A percentile compares a stretch with the other conserved stretches of the same genome.
phyloP scores from a whole-genome alignment of 2,888 invertebrate genomes.

The Scaeva pyrastri region DNA sequence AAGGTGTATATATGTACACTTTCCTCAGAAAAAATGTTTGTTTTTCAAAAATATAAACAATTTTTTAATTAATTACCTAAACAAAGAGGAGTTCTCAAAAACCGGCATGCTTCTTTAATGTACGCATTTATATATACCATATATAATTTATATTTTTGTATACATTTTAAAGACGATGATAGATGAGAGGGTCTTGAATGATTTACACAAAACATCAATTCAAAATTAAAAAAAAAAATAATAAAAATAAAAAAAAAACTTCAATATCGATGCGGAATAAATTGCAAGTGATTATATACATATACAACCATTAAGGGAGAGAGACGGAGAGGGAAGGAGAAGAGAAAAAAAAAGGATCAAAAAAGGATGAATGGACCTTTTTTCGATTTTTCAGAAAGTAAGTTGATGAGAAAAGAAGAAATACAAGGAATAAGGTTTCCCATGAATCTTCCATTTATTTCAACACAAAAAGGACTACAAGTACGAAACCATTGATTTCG shows the following conservation, averaged over 20 bases:
- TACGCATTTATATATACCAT: neutral
- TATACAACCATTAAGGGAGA: neutral
- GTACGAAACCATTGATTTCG: constrained; percentile 1
- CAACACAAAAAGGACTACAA: neutral
- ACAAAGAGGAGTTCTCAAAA: constrained; percentile 42
- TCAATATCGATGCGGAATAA: constrained; percentile 22
- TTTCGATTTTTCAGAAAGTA: constrained; percentile 4
- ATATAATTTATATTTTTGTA: constrained; percentile 1
- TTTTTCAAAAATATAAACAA: constrained; percentile 59
- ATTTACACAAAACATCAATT: constrained; percentile 33
- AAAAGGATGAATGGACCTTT: constrained; percentile 30
- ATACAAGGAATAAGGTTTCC: neutral
- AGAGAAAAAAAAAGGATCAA: constrained; percentile 5
- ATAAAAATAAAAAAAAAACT: constrained; percentile 15
- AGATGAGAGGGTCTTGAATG: constrained; percentile 24
- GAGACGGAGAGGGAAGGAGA: neutral
- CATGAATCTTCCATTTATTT: constrained; percentile 17
- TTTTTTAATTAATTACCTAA: constrained; percentile 58
- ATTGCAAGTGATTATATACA: constrained; percentile 5
- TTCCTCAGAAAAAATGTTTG: constrained; percentile 20
- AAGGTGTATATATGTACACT: neutral
- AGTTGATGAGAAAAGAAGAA: constrained; percentile 3
- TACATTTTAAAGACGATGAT: constrained; percentile 16
- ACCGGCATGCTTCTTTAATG: neutral
- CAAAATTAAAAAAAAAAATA: neutral